A percentile compares a stretch with the other conserved stretches of the same genome.
These are phyloP conservation scores for Bombus turneri DNA, from an alignment of 1,140 invertebrate genomes.

Conservation along the genomic window DNA sequence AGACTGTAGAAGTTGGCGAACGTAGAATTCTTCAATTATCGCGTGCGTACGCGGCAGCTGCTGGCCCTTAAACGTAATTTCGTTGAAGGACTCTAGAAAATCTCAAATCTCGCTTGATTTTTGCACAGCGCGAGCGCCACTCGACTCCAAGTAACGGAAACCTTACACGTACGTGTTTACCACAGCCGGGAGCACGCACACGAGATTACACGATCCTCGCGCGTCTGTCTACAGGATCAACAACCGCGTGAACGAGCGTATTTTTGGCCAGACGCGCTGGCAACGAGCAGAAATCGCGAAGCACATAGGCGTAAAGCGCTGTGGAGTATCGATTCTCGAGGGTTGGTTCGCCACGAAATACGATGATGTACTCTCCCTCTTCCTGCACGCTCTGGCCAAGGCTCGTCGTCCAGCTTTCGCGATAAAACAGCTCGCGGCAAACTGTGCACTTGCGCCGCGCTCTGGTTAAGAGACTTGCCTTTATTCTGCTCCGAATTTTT, in stretches of 20 bases:
- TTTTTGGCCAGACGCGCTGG: conserved; percentile 51
- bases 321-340: conserved; percentile 36
- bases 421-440: background rate
- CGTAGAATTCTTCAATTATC: conserved; percentile 29
- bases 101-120: conserved; percentile 27
- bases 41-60: background rate
- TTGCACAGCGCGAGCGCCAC: background rate
- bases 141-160: conserved; percentile 13
- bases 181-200: background rate
- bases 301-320: conserved; percentile 26
- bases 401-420: background rate
- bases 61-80: conserved; percentile 30
- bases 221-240: conserved; percentile 40
- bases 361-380: background rate
- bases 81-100: conserved; percentile 26
- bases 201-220: background rate
- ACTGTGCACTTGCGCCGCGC: too few species aligned
- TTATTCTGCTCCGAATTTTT: conserved; percentile 31
- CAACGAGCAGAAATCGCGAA: conserved; percentile 17
- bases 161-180: background rate
- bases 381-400: background rate
- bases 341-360: conserved; percentile 20
- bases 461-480: too few species aligned
- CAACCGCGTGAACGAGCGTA: conserved; percentile 38
- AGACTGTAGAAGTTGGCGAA: background rate